Base-by-base conservation (phyloP, 1,140 invertebrate genomes). In the Nasonia vitripennis region DNA sequence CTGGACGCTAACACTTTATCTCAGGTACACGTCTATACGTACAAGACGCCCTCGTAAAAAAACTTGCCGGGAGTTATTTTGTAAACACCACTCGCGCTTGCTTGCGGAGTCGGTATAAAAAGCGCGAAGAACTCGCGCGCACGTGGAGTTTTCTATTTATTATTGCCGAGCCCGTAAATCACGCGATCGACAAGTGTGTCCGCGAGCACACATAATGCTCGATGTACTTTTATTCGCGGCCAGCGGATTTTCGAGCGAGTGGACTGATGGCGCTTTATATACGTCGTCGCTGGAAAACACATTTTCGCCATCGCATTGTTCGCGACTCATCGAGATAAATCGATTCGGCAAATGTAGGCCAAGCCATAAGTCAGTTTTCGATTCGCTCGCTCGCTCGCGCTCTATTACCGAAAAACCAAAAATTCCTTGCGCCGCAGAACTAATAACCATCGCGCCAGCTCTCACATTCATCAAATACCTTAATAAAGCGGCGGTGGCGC, bases 1-100 rank as follows among this genome's bases (percentile, higher is more conserved):
- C 81, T 77, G 68, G 81, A 71, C 67, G n/a, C 23, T 88, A 88
- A 87, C 87, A 87, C 87, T 90, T 89, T 90, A 86, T 90, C 88
- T 89, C 79, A 68, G 70, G 83, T 86, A 86, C 83, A 88, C 89
- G 87, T 86, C 27, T 27, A 78, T 84, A 48, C 11, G n/a, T 75
- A 9, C 7, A 75, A 41, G 73, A 75, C 34, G 34, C 2, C 1
- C 37, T 45, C 73, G 73, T 75, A 45, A 75, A 74, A 74, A 75
- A 75, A 75, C 14, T 75, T 75, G 31, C 45, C 23, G 68, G 48
- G 1, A 27, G 37, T n/a, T 45, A 80, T 80, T 80, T 70, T 70
- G 78, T 80, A 80, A 80, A 80, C 67, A 79, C 78, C 51, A 7
- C 23, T 62, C n/a, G 6, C 20, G 74, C n/a, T 27, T 27, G 68